Evolutionary conservation across 2,113 vertebrate genomes (phyloP), one percentile per base, ranked within the genome.

Genomic region (Archilochus colubris): DNA sequence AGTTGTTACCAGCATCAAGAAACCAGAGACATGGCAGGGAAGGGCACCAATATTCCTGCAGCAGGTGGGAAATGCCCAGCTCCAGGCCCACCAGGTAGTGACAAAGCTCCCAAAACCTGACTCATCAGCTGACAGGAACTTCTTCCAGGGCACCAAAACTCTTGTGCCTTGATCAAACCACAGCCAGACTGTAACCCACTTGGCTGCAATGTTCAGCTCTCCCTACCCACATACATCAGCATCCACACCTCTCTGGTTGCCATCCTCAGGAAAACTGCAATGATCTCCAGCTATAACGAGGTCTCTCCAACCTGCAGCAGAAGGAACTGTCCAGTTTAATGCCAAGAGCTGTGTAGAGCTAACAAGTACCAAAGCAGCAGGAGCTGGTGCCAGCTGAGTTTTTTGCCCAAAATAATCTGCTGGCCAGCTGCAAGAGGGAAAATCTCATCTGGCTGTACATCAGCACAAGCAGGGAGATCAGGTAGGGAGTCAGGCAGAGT

Each of bases 371-470:
- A 92, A 50, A 89, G 72, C 48, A 73, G 91, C 75, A 94, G 92
- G 93, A 95, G 92, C 93, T 95, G 86, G 76, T 57, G 85, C 62
- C 92, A 95, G 58, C 73, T 22, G 66, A 88, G 76, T 76, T 93
- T 91, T 74, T 69, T 69, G 50, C 93, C 89, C 77, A 91, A 81
- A 92, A 93, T 85, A 89, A 86, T 75, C 68, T 86, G n/a, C 54
- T 38, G 43, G 75, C 48, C 91, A 91, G 86, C 88, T 95, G 88
- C 16, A 30, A 95, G 69, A 44, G 75, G 44, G 51, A 77, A 63
- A 91, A 75, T 87, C 77, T 96, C 64, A 86, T 81, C 82, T 46
- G 86, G 58, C 69, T 82, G 63, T 57, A 80, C 91, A 66, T 69
- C 78, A 87, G 27, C 4, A 2, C 55, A 73, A 88, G 82, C 75